A percentile compares a stretch with the other conserved stretches of the same genome.
Conservation (phyloP, 2,113 vertebrate genomes). For the Calonectris borealis region DNA sequence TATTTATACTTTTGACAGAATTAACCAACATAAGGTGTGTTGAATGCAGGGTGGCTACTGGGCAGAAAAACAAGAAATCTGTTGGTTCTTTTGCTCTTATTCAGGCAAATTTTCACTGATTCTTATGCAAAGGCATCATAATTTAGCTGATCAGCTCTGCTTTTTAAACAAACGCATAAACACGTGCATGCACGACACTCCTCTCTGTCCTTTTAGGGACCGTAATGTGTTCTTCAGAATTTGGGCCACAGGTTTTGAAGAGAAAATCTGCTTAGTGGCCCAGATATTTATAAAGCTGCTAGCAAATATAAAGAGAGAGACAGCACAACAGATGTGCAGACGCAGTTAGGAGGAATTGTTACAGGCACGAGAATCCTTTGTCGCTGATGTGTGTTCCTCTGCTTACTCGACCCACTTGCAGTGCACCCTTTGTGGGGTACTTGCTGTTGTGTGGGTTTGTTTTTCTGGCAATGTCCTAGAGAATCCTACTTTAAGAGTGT, state of each 20-base stretch:
- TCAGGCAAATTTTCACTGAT: not conserved
- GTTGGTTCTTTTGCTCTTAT: not conserved
- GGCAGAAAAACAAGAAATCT: not conserved
- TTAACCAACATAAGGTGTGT: not conserved
- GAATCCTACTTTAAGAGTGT: not conserved
- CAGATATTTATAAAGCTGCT: slow-evolving; percentile 32
- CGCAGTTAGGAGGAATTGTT: not conserved
- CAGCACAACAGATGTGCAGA: not conserved
- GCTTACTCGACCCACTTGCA: not conserved
- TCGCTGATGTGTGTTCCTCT: not conserved
- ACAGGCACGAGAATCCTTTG: not conserved
- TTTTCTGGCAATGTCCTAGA: not conserved
- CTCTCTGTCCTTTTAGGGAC: not conserved
- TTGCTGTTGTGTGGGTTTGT: not conserved
- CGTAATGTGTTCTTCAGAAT: slow-evolving; percentile 5
- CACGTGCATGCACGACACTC: rapidly evolving
- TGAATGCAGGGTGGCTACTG: not conserved
- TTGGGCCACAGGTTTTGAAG: slow-evolving; percentile 17
- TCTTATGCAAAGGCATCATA: not conserved
- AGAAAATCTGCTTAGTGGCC: slow-evolving; percentile 60
- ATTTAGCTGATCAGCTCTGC: not conserved
- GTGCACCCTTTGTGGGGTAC: not conserved
- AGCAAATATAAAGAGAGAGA: not conserved
- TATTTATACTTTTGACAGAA: not conserved
- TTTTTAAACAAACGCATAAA: not conserved